A percentile compares a stretch with the other conserved stretches of the same genome.
Conservation (phyloP, 2,888 invertebrate genomes). For the Sinohyriopsis cumingii region DNA sequence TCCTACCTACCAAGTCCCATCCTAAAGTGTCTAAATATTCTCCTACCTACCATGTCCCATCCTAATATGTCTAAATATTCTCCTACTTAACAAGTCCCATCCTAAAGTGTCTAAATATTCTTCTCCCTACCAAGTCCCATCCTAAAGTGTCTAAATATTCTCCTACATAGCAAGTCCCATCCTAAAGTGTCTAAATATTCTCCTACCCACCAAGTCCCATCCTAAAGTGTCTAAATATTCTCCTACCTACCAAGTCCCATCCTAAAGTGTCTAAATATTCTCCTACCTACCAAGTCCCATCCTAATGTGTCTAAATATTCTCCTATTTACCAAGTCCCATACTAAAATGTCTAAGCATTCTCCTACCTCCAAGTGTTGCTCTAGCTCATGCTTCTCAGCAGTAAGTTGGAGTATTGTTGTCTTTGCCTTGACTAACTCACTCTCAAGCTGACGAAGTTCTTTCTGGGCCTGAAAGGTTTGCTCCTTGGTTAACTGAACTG, state of each 20-base stretch:
- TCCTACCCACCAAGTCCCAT: constrained; percentile 41
- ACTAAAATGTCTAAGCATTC: background rate
- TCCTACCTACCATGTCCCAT: constrained; percentile 41
- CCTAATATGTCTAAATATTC: background rate
- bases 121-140: constrained; percentile 41
- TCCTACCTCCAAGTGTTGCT: constrained; percentile 50
- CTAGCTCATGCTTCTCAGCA: constrained; percentile 47
- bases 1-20: constrained; percentile 41
- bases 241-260: constrained; percentile 42
- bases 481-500: constrained; percentile 10
- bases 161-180: constrained; percentile 41
- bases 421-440: constrained; percentile 51
- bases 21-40: background rate
- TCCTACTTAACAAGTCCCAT: constrained; percentile 41
- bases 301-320: no score
- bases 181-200: background rate
- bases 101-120: background rate
- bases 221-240: background rate
- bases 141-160: background rate
- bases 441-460: constrained; percentile 27
- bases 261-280: background rate
- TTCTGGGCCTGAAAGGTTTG: constrained; percentile 23
- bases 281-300: constrained; percentile 6
- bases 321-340: background rate
- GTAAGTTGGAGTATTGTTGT: constrained; percentile 46